These are phyloP conservation scores for Thomomys bottae DNA, from an alignment of 2,113 vertebrate genomes.

Conservation along the genomic window DNA sequence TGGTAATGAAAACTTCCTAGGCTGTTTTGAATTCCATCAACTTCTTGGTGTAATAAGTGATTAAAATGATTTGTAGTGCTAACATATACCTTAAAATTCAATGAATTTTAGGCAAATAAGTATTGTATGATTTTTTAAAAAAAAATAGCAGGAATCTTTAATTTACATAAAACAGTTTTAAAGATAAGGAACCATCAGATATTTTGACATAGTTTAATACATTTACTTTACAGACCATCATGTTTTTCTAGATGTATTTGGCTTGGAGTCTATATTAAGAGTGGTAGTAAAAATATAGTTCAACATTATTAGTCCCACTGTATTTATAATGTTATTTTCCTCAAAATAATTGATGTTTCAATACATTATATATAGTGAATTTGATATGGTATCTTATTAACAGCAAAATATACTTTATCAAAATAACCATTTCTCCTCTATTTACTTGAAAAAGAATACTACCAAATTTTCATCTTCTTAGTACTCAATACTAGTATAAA, in stretches of 20 bases:
- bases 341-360: constrained; percentile 8
- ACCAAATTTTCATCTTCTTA: constrained; percentile 34
- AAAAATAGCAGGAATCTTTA: constrained; percentile 17
- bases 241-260: not conserved
- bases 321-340: constrained; percentile 44
- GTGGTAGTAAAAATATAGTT: not conserved
- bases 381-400: constrained; percentile 8
- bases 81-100: constrained; percentile 8
- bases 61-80: not conserved
- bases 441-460: constrained; percentile 38
- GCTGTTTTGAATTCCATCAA: constrained; percentile 23
- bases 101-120: too few species aligned
- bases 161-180: not conserved
- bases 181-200: not conserved
- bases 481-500: constrained; percentile 26
- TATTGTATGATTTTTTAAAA: constrained; percentile 48
- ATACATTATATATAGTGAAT: not conserved
- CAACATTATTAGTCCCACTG: constrained; percentile 29
- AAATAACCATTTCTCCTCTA: constrained; percentile 19
- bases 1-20: not conserved
- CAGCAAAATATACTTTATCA: not conserved
- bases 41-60: constrained; percentile 1
- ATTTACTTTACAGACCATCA: constrained; percentile 14
- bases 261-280: not conserved
- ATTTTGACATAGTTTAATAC: constrained; percentile 24